Percentiles rank a stretch among this genome's conserved stretches.
Conservation (phyloP, 2,113 vertebrate genomes). For the Prunella himalayana region DNA sequence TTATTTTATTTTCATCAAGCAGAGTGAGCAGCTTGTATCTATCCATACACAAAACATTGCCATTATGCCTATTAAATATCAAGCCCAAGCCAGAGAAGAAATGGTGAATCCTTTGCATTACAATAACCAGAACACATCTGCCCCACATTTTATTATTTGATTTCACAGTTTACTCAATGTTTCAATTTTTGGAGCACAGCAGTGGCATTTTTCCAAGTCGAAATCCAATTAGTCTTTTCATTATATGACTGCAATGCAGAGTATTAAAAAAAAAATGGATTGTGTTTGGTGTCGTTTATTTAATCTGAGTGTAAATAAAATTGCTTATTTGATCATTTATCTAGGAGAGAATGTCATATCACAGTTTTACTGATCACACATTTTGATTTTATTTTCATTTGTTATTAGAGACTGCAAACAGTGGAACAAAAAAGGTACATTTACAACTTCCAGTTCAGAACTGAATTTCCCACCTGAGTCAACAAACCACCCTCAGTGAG, state of each 20-base stretch:
- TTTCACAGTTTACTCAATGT: constrained; percentile 2
- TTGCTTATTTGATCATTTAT: constrained; percentile 7
- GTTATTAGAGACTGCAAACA: background rate
- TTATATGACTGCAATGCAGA: background rate
- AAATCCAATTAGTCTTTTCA: constrained; percentile 36
- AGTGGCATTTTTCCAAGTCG: background rate
- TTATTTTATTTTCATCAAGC: background rate
- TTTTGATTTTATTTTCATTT: background rate
- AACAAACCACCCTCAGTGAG: background rate
- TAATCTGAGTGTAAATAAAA: background rate
- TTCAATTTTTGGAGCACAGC: constrained; percentile 4
- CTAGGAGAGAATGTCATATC: background rate
- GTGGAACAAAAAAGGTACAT: background rate
- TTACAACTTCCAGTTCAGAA: background rate
- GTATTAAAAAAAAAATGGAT: background rate
- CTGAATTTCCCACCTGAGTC: background rate
- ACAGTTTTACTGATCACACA: background rate
- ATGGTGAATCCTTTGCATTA: background rate
- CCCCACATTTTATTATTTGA: background rate
- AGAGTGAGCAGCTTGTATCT: background rate
- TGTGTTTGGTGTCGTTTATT: background rate
- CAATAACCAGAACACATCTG: background rate
- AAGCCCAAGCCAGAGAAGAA: background rate
- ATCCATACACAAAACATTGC: background rate
- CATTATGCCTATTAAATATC: background rate